These are phyloP conservation scores for Myiothlypis coronata DNA, from an alignment of 2,797 vertebrate species.

Conservation along the genomic window DNA sequence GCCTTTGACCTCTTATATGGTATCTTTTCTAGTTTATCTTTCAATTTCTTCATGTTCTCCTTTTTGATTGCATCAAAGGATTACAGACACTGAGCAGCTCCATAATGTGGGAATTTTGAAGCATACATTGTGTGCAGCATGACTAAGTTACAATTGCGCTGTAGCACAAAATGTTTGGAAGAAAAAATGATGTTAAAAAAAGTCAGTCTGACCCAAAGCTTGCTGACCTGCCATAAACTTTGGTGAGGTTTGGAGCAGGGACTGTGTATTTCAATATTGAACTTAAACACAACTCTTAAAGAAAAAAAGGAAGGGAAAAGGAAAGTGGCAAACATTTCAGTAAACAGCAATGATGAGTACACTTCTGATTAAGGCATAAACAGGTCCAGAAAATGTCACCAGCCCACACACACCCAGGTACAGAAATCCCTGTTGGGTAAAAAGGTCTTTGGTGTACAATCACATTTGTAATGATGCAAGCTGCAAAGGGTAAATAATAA, in stretches of 20 bases:
- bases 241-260: neutral
- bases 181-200: neutral
- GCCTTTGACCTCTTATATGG: neutral
- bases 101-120: neutral
- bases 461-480: neutral
- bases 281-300: neutral
- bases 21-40: neutral
- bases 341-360: neutral
- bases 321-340: neutral
- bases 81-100: neutral
- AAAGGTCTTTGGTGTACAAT: neutral
- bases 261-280: neutral
- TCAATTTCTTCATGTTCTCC: neutral
- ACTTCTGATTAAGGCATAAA: neutral
- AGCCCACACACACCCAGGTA: neutral
- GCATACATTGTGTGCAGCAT: neutral
- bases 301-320: neutral
- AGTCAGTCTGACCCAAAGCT: neutral
- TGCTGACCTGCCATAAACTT: neutral
- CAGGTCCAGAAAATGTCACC: constrained; percentile 6
- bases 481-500: neutral
- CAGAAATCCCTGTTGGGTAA: neutral
- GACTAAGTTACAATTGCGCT: neutral
- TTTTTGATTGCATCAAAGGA: neutral
- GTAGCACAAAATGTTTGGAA: neutral